phyloP scores from a whole-genome alignment of 2,113 vertebrate species.

The Picathartes gymnocephalus region DNA sequence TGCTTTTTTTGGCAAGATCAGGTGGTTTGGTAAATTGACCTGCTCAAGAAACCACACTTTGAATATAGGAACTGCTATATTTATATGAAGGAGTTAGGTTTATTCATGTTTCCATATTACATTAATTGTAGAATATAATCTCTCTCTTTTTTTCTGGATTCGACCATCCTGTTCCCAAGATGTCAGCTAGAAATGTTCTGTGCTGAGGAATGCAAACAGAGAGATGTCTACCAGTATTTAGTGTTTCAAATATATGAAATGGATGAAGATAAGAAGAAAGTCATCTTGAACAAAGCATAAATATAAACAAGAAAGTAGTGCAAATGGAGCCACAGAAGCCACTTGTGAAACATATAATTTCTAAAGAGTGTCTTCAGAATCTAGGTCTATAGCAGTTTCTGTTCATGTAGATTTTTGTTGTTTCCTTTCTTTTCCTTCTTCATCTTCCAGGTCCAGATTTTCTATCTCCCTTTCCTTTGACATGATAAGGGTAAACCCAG shows the following conservation, averaged over 20 bases:
- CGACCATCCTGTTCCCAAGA: neutral
- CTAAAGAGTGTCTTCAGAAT: neutral
- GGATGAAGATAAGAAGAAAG: neutral
- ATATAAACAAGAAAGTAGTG: neutral
- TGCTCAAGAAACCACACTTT: neutral
- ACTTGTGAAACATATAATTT: neutral
- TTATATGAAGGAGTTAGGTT: neutral
- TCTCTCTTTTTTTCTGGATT: neutral
- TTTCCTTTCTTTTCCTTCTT: neutral
- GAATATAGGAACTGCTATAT: neutral
- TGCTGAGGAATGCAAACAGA: neutral
- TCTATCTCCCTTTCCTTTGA: neutral
- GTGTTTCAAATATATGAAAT: neutral
- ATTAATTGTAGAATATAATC: neutral
- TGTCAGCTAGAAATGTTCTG: neutral
- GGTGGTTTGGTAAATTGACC: neutral
- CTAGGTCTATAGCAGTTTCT: neutral
- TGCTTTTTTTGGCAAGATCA: rapidly evolving
- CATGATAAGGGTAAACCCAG: neutral
- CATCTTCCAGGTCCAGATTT: neutral
- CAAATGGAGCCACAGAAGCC: neutral
- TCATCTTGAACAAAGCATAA: neutral
- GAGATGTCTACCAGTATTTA: neutral
- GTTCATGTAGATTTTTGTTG: neutral
- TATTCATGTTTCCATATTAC: neutral